Evolutionary conservation across 92 coral and sea anemone genomes (phyloP), one percentile per base, ranked within the genome.

Genomic region (Virgularia gustaviana): DNA sequence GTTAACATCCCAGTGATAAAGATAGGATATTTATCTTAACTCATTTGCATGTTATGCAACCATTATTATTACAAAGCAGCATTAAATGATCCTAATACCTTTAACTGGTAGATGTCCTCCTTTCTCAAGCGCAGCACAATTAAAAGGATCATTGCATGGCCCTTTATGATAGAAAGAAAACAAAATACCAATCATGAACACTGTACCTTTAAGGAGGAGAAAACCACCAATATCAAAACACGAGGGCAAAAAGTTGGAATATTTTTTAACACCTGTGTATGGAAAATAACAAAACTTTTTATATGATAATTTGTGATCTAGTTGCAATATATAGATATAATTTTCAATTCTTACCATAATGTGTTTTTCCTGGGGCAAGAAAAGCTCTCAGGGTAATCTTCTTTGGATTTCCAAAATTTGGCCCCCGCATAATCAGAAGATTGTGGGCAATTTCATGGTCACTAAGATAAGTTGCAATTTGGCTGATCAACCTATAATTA

Each of bases 141-240:
- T 52, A 52, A 52, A 52, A 52, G 31, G 28, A 33, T 52, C 58
- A 20, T 20, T 15, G 28, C 58, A 52, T 2, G 28, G 27, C 27
- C 58, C 58, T 52, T 52, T 1, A 52, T 29, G n/a, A n/a, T n/a
- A n/a, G n/a, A n/a, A n/a, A n/a, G n/a, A n/a, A n/a, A n/a, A n/a
- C n/a, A n/a, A n/a, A n/a, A n/a, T n/a, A n/a, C n/a, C n/a, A n/a
- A n/a, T n/a, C n/a, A 47, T 4, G 15, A 47, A 4, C 15, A 15
- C 4, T 42, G 30, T 36, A 82, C 86, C 86, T 76, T 82, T 82
- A 15, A 82, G 64, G 9, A 82, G 76, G 13, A 82, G 49, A 39
- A 76, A 82, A 28, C 86, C 86, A 4, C 77, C 86, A 2, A 82
- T 81, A 35, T 82, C 86, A 43, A 72, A 67, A 44, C 78, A 82